Evolutionary conservation across 2,888 invertebrate species (phyloP).

Genomic region (Altica lythri): DNA sequence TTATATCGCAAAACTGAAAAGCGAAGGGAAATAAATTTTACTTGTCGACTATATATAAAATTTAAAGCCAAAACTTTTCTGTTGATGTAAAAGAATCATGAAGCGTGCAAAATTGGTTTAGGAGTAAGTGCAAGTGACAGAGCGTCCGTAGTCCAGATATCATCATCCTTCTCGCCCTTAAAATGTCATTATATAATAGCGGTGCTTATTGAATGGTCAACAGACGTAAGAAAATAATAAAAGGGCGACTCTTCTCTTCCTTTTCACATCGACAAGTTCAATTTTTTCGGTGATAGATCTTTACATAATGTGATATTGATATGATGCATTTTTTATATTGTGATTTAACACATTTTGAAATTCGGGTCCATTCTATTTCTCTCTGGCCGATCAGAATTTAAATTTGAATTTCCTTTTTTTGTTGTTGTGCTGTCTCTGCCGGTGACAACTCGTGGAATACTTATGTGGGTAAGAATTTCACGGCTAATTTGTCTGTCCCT

Average conservation of each 20-base stretch:
- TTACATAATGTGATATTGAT: constrained; percentile 56
- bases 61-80: constrained; percentile 31
- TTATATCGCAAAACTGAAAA: constrained; percentile 43
- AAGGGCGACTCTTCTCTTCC: constrained; percentile 45
- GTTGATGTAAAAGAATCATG: constrained; percentile 45
- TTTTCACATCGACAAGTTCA: constrained; percentile 53
- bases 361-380: constrained; percentile 25
- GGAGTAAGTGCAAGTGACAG: constrained; percentile 53
- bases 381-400: constrained; percentile 23
- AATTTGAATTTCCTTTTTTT: constrained; percentile 26
- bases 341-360: constrained; percentile 36
- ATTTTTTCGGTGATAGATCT: constrained; percentile 56
- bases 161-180: constrained; percentile 56
- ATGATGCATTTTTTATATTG: constrained; percentile 48
- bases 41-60: constrained; percentile 36
- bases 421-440: constrained; percentile 18
- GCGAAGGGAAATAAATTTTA: constrained; percentile 48
- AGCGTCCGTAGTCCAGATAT: constrained; percentile 47
- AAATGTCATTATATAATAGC: constrained; percentile 53
- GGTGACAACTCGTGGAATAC: constrained; percentile 22
- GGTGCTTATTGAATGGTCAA: constrained; percentile 52
- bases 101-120: constrained; percentile 56
- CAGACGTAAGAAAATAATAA: constrained; percentile 53
- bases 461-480: constrained; percentile 21
- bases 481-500: constrained; percentile 21